Percentiles rank a stretch among this genome's conserved stretches.
Evolutionary conservation across 2,113 vertebrate species (phyloP).

Genomic region (Dromaius novaehollandiae): DNA sequence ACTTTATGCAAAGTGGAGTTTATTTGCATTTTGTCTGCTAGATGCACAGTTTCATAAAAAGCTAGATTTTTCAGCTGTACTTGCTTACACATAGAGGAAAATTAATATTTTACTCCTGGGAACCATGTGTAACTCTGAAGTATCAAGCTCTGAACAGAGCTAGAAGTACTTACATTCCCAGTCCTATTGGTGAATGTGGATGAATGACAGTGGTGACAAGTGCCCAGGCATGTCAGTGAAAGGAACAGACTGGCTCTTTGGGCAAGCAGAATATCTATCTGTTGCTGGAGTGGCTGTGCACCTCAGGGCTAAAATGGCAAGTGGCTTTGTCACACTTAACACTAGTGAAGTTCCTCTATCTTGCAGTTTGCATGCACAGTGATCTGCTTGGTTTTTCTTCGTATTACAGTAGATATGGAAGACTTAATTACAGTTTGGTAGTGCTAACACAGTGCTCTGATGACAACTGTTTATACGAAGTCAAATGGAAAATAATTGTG

Average conservation of each 20-base stretch:
- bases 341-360: not conserved
- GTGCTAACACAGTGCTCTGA: not conserved
- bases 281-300: not conserved
- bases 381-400: not conserved
- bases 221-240: not conserved
- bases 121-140: not conserved
- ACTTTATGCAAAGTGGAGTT: not conserved
- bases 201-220: not conserved
- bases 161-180: not conserved
- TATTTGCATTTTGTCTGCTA: not conserved
- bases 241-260: not conserved
- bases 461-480: not conserved
- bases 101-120: not conserved
- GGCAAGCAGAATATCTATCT: not conserved
- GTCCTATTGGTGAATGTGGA: not conserved
- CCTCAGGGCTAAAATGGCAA: not conserved
- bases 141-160: not conserved
- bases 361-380: not conserved
- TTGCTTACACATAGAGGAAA: not conserved
- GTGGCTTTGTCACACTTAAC: fast-evolving
- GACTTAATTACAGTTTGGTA: not conserved
- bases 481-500: not conserved
- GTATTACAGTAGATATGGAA: not conserved
- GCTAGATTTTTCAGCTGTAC: not conserved
- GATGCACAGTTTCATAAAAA: not conserved